Evolutionary conservation across 2,113 vertebrate species (phyloP).

Genomic region (Mystacornis crossleyi): DNA sequence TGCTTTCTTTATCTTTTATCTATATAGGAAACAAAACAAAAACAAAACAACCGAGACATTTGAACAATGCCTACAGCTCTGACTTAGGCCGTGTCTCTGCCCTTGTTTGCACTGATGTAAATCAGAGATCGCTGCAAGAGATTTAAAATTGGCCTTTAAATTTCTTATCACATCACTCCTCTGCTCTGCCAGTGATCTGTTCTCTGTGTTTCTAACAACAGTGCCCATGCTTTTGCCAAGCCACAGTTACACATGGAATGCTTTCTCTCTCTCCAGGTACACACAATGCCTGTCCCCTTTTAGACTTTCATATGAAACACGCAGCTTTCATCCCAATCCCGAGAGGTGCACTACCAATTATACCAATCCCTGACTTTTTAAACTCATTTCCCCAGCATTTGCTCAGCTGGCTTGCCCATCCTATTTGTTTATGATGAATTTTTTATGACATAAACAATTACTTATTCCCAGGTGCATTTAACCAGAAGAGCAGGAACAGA

Average conservation of each 20-base stretch:
- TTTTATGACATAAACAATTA: slow-evolving; percentile 61
- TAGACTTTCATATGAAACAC: not conserved
- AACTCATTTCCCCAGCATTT: slow-evolving; percentile 41
- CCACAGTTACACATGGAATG: slow-evolving; percentile 48
- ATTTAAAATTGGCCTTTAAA: slow-evolving; percentile 42
- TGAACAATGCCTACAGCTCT: slow-evolving; percentile 57
- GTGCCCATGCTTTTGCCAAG: slow-evolving; percentile 30
- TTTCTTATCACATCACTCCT: slow-evolving; percentile 55
- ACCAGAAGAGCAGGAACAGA: slow-evolving; percentile 68
- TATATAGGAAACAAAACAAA: slow-evolving; percentile 63
- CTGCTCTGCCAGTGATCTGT: slow-evolving; percentile 27
- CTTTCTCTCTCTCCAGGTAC: slow-evolving; percentile 8
- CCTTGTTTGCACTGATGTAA: slow-evolving; percentile 65
- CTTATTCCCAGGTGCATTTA: slow-evolving; percentile 65
- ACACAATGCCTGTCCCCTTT: not conserved
- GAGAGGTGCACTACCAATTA: not conserved
- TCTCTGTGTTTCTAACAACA: slow-evolving; percentile 43
- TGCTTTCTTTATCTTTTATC: slow-evolving; percentile 60
- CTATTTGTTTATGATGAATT: slow-evolving; percentile 44
- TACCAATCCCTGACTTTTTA: slow-evolving; percentile 26
- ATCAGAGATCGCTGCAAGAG: slow-evolving; percentile 55
- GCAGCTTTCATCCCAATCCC: not conserved
- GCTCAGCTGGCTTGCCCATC: slow-evolving; percentile 38
- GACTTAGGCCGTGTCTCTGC: slow-evolving; percentile 44
- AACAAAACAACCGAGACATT: slow-evolving; percentile 31